Evolutionary conservation across 2,888 invertebrate species (phyloP).

Genomic region (Drosophila hamatofila): DNA sequence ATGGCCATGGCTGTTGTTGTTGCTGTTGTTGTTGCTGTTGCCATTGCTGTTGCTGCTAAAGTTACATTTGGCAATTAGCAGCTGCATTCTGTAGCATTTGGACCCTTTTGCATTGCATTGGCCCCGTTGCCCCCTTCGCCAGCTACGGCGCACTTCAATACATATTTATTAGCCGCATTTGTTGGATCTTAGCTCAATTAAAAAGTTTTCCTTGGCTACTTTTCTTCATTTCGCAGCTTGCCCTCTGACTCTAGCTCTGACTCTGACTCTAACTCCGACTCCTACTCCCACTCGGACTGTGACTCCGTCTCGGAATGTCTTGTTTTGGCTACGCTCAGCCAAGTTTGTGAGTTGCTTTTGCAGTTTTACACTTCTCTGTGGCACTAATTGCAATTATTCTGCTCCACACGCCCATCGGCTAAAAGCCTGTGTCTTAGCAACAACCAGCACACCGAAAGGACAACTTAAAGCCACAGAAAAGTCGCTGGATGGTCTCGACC

Average conservation of each 20-base stretch:
- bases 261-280: slow-evolving; percentile 30
- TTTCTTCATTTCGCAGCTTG: slow-evolving; percentile 73
- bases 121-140: neutral
- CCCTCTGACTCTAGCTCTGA: slow-evolving; percentile 45
- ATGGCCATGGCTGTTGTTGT: slow-evolving; percentile 7
- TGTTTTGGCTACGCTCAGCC: slow-evolving; percentile 33
- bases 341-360: slow-evolving; percentile 33
- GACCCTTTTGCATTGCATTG: slow-evolving; percentile 14
- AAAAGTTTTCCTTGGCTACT: slow-evolving; percentile 78
- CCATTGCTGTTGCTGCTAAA: slow-evolving; percentile 40
- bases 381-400: slow-evolving; percentile 75
- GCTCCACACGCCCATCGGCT: slow-evolving; percentile 22
- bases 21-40: slow-evolving; percentile 13
- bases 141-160: slow-evolving; percentile 62
- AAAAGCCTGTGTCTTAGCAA: slow-evolving; percentile 9
- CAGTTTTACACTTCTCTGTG: slow-evolving; percentile 45
- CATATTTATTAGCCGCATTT: slow-evolving; percentile 81
- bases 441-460: neutral
- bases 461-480: slow-evolving; percentile 8
- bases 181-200: slow-evolving; percentile 81
- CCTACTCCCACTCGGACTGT: slow-evolving; percentile 1
- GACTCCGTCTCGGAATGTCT: slow-evolving; percentile 51
- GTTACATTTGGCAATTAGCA: slow-evolving; percentile 79
- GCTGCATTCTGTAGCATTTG: slow-evolving; percentile 60
- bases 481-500: neutral